Percentiles rank a stretch among this genome's conserved stretches.
Evolutionary conservation across 2,888 invertebrate species (phyloP).

Genomic region (Rhyacophila evoluta): DNA sequence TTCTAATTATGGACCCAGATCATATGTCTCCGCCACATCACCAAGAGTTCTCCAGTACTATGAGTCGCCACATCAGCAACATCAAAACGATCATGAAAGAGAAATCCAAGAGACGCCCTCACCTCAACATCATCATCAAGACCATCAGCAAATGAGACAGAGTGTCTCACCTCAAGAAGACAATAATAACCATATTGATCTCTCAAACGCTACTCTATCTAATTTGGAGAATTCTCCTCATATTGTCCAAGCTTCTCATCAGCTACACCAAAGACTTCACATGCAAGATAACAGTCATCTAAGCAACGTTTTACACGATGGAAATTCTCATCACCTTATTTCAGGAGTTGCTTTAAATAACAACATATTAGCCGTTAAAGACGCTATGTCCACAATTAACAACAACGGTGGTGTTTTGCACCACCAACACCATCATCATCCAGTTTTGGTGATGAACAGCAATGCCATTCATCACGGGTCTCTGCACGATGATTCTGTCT

Average conservation of each 20-base stretch:
- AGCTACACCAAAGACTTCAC: slow-evolving; percentile 33
- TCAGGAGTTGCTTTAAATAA: slow-evolving; percentile 49
- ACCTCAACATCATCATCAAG: slow-evolving; percentile 52
- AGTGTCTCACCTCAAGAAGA: slow-evolving; percentile 45
- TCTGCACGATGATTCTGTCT: slow-evolving; percentile 57
- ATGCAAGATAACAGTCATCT: slow-evolving; percentile 35
- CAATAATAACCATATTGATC: slow-evolving; percentile 43
- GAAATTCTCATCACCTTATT: slow-evolving; percentile 41
- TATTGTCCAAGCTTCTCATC: slow-evolving; percentile 43
- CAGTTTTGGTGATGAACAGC: slow-evolving; percentile 41
- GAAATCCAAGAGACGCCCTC: slow-evolving; percentile 50
- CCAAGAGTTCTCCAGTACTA: slow-evolving; percentile 51
- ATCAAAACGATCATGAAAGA: slow-evolving; percentile 27
- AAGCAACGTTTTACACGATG: slow-evolving; percentile 35
- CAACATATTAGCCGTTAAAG: slow-evolving; percentile 55
- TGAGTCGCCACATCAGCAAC: slow-evolving; percentile 54
- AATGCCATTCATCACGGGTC: slow-evolving; percentile 53
- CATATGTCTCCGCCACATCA: neutral
- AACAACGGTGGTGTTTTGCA: slow-evolving; percentile 56
- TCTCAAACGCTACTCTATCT: slow-evolving; percentile 40
- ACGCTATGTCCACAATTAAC: slow-evolving; percentile 55
- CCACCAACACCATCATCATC: slow-evolving; percentile 33
- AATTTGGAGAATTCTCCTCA: slow-evolving; percentile 46
- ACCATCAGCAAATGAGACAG: slow-evolving; percentile 54
- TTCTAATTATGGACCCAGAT: slow-evolving; percentile 5